phyloP scores from a whole-genome alignment of 1,140 invertebrate genomes.

The Caenorhabditis remanei region DNA sequence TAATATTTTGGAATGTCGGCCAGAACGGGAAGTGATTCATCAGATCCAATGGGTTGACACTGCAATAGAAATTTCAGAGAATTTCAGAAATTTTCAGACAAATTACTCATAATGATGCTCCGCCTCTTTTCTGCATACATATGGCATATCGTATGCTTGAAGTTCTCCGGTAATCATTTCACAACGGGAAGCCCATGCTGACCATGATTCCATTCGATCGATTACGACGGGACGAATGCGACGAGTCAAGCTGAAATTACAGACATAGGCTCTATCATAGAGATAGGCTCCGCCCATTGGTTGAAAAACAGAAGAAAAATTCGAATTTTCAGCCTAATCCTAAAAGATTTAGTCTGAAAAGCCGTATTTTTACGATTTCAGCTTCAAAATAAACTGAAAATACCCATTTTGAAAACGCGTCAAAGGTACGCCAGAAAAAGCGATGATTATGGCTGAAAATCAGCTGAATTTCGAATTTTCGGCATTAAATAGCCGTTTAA shows the following conservation, averaged over 20 bases:
- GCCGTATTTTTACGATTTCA: no score
- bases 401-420: no score
- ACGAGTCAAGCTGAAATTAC: conserved; percentile 66
- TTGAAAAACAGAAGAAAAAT: no score
- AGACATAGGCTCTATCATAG: not conserved
- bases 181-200: conserved; percentile 67
- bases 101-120: conserved; percentile 73
- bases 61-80: conserved; percentile 64
- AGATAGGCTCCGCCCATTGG: no score
- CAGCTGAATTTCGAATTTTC: no score
- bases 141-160: conserved; percentile 73
- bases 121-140: conserved; percentile 75
- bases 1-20: conserved; percentile 74
- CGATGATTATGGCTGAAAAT: no score
- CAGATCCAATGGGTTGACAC: conserved; percentile 73
- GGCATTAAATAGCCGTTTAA: no score
- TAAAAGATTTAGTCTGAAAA: no score
- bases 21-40: conserved; percentile 78
- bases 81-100: not conserved
- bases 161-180: conserved; percentile 71
- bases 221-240: conserved; percentile 75
- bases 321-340: no score
- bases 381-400: no score
- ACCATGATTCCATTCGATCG: conserved; percentile 75
- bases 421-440: no score